These are phyloP conservation scores for Phasia obesa DNA, from an alignment of 2,888 invertebrate genomes.

Conservation along the genomic window DNA sequence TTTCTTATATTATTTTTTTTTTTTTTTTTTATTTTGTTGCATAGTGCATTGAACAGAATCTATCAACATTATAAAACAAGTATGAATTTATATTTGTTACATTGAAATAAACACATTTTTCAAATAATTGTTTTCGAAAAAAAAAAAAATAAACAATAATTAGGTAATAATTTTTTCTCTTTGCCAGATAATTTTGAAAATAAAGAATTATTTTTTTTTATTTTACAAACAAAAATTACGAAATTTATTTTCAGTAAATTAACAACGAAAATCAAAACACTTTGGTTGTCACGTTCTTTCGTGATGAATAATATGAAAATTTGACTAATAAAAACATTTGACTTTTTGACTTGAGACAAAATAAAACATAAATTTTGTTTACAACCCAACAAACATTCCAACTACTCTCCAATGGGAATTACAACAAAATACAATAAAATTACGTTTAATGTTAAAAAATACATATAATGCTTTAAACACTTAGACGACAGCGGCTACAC, in stretches of 20 bases:
- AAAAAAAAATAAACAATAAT: too few relatives aligned
- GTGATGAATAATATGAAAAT: constrained; percentile 57
- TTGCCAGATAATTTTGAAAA: neutral
- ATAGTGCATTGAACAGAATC: too few relatives aligned
- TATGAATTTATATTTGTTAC: too few relatives aligned
- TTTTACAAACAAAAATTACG: constrained; percentile 31
- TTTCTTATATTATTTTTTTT: too few relatives aligned
- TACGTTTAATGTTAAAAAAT: too few relatives aligned
- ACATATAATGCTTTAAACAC: too few relatives aligned
- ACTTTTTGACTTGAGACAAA: constrained; percentile 37
- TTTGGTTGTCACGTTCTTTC: constrained; percentile 65
- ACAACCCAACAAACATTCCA: constrained; percentile 29
- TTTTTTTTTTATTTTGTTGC: too few relatives aligned
- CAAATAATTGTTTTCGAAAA: too few relatives aligned
- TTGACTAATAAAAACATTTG: constrained; percentile 49
- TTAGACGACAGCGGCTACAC: too few relatives aligned
- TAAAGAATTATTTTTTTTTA: neutral
- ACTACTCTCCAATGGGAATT: neutral
- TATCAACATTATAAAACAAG: too few relatives aligned
- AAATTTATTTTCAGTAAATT: constrained; percentile 48
- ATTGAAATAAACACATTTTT: too few relatives aligned
- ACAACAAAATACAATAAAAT: too few relatives aligned
- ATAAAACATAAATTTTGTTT: constrained; percentile 8
- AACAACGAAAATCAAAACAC: constrained; percentile 12
- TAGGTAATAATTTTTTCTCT: neutral